Evolutionary conservation across 2,888 invertebrate genomes (phyloP), one percentile per base, ranked within the genome.

Genomic region (Electrophaes corylata): DNA sequence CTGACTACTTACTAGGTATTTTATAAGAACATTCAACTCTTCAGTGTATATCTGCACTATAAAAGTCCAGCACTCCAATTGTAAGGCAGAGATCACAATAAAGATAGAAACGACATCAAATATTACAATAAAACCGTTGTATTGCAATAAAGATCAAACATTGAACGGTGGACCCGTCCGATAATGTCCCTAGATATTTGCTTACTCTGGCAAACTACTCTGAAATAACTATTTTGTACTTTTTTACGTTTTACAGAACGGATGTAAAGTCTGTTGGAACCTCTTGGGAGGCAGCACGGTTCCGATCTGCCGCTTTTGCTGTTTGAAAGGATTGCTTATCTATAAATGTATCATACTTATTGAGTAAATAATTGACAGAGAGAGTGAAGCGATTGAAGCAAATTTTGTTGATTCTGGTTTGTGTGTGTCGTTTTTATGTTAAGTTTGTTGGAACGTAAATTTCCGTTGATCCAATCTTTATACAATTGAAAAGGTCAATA

Each of bases 101-200:
- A 59, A 55, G 55, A 60, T 60, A 55, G 46, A 46, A 41, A 37
- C 37, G 11, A 43, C 23, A 58, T 47, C 55, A 54, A 60, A 51
- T 60, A 60, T 47, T 19, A 39, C 51, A 55, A 60, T 60, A 60
- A 60, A 60, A 60, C 54, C 35, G 54, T 43, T 55, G 51, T 43
- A 56, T 53, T 55, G 44, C 44, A 49, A 46, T 52, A 52, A 55
- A 51, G 55, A 59, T 59, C 59, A 60, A 56, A 60, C 55, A 60
- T 49, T 40, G 50, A 53, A 49, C 37, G 18, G 59, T 37, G 50
- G 60, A 51, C 53, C 40, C 50, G 60, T 55, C 60, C 55, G 53
- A 64, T 64, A 56, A 58, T 60, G 61, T 61, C 53, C 51, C 54
- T 46, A 37, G 64, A 59, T 61, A 64, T 61, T 64, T 59, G 64